Evolutionary conservation across 2,797 vertebrate genomes (phyloP).

Genomic region (Hoplostethus atlanticus): DNA sequence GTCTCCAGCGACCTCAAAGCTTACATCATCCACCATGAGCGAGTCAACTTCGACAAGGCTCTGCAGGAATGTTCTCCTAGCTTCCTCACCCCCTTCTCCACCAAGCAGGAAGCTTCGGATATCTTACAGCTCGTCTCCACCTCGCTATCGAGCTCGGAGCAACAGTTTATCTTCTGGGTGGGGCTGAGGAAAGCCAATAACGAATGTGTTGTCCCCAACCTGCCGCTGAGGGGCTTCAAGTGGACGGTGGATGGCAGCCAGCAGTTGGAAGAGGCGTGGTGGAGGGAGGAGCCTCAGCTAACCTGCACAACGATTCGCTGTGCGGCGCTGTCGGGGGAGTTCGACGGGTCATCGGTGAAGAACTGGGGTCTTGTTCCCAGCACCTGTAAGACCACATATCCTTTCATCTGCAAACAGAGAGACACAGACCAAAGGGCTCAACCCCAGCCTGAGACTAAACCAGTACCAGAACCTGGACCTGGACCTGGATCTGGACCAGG

Average conservation of each 20-base stretch:
- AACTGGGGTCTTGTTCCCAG: constrained; percentile 78
- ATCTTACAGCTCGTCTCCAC: constrained; percentile 64
- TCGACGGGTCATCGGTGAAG: rapidly evolving
- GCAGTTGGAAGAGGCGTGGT: constrained; percentile 53
- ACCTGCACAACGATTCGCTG: constrained; percentile 82
- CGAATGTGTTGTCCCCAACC: constrained; percentile 65
- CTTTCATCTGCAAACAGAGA: constrained; percentile 85
- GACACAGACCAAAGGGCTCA: not conserved
- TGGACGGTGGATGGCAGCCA: constrained; percentile 75
- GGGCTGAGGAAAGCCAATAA: constrained; percentile 77
- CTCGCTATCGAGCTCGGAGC: rapidly evolving
- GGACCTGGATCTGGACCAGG: not conserved
- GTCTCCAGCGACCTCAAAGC: not conserved
- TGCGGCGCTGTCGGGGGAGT: constrained; percentile 70
- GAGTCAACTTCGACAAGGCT: constrained; percentile 55
- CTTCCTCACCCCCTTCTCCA: constrained; percentile 77
- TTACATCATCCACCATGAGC: constrained; percentile 38
- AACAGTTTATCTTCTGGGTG: constrained; percentile 80
- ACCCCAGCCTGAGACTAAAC: not conserved
- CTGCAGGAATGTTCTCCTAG: constrained; percentile 52
- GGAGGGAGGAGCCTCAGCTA: constrained; percentile 76
- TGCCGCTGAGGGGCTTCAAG: constrained; percentile 85
- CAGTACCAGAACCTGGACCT: not conserved
- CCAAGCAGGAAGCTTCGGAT: constrained; percentile 58
- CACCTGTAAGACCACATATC: constrained; percentile 61